Evolutionary conservation across 2,113 vertebrate genomes (phyloP).

Genomic region (Cyanocitta stelleri): DNA sequence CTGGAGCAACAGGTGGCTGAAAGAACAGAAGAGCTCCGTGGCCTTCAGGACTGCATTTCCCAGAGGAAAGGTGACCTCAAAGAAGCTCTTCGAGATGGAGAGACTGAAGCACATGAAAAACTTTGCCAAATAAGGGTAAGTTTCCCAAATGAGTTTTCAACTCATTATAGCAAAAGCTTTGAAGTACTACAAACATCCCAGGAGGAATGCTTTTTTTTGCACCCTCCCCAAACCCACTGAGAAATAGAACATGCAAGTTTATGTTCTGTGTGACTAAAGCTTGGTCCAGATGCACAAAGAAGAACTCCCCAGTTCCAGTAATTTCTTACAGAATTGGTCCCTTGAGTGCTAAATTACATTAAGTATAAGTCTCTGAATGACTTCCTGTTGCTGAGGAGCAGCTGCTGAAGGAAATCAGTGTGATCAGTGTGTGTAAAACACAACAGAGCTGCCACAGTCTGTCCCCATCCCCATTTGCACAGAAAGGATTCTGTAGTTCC

Average conservation of each 20-base stretch:
- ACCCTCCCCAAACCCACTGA: background rate
- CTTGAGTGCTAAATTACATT: background rate
- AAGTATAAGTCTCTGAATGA: background rate
- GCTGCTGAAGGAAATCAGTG: background rate
- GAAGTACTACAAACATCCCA: background rate
- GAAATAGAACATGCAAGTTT: background rate
- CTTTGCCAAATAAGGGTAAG: constrained; percentile 68
- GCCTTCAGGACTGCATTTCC: constrained; percentile 70
- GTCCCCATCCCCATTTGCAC: background rate
- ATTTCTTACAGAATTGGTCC: background rate
- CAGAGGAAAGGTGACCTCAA: constrained; percentile 70
- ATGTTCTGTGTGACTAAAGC: background rate
- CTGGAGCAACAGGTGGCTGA: constrained; percentile 70
- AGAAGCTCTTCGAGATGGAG: constrained; percentile 73
- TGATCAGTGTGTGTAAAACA: background rate
- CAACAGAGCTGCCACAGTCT: background rate
- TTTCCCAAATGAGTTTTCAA: background rate
- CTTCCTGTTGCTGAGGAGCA: background rate
- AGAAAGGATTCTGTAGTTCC: background rate
- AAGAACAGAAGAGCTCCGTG: constrained; percentile 70
- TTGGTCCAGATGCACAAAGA: background rate
- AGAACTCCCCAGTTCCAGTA: background rate
- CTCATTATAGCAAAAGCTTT: background rate
- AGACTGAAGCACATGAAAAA: constrained; percentile 72
- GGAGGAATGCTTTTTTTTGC: background rate